A percentile compares a stretch with the other conserved stretches of the same genome.
Evolutionary conservation across 92 coral and sea anemone species (phyloP).

Genomic region (Palythoa heliodiscus): DNA sequence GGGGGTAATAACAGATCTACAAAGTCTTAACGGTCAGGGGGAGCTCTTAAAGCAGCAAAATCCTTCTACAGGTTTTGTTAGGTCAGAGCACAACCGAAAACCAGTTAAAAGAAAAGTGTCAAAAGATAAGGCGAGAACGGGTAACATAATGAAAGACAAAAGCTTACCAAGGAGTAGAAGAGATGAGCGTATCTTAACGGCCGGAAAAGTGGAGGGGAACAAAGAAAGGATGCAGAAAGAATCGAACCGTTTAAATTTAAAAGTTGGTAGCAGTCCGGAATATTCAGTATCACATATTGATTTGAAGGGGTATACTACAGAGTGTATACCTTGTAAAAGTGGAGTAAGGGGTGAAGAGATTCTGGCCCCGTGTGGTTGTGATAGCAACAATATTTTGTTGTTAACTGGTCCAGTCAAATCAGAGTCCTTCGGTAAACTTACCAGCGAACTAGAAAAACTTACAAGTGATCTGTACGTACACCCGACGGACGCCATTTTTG

Average conservation of each 20-base stretch:
- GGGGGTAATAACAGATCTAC: neutral
- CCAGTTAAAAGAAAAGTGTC: constrained; percentile 41
- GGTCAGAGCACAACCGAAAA: constrained; percentile 48
- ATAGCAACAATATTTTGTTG: neutral
- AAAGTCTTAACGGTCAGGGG: neutral
- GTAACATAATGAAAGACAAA: constrained; percentile 2
- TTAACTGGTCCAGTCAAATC: constrained; percentile 5
- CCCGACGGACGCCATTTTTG: constrained; percentile 2
- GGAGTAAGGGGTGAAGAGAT: neutral
- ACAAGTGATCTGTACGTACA: constrained; percentile 17
- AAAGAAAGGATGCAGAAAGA: neutral
- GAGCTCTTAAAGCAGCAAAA: neutral
- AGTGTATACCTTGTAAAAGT: constrained; percentile 5
- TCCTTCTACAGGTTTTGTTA: constrained; percentile 18
- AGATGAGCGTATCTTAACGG: neutral
- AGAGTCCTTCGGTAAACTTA: constrained; percentile 16
- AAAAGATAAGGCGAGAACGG: neutral
- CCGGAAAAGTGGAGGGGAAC: neutral
- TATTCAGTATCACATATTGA: constrained; percentile 16
- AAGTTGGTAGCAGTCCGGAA: neutral
- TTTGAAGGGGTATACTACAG: constrained; percentile 6
- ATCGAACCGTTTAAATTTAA: neutral
- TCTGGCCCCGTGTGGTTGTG: neutral
- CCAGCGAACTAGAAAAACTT: constrained; percentile 22
- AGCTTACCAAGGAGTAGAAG: neutral